A percentile compares a stretch with the other conserved stretches of the same genome.
These are phyloP conservation scores for Sclerurus mexicanus DNA, from an alignment of 2,113 vertebrate genomes.

Conservation along the genomic window DNA sequence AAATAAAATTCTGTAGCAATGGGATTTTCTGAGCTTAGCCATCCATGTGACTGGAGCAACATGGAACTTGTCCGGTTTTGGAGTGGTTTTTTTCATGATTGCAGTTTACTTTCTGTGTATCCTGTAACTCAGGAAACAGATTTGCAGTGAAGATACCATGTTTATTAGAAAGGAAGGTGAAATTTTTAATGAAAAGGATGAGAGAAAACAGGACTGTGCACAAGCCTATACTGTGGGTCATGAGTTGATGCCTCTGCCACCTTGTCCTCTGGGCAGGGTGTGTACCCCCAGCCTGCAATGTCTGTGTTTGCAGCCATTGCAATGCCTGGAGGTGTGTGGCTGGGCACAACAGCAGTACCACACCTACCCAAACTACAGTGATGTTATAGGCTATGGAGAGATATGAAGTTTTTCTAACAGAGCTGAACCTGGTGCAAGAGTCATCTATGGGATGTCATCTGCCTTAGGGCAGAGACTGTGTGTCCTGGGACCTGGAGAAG, in stretches of 20 bases:
- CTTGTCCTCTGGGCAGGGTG: neutral
- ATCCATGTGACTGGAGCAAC: rapidly evolving
- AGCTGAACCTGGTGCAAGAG: neutral
- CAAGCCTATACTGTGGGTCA: rapidly evolving
- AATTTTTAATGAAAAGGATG: neutral
- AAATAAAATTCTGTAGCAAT: neutral
- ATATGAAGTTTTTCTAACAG: rapidly evolving
- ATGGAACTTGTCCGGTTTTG: neutral
- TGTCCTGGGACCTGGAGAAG: neutral
- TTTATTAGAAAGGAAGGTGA: neutral
- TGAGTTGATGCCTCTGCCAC: neutral
- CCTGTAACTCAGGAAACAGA: neutral
- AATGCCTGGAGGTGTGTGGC: neutral
- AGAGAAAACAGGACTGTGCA: neutral
- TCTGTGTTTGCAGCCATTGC: rapidly evolving
- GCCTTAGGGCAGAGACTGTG: neutral
- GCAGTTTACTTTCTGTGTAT: neutral
- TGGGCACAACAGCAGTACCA: neutral
- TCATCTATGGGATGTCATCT: no score
- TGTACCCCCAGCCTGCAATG: neutral
- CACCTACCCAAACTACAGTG: neutral
- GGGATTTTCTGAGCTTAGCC: neutral
- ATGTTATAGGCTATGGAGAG: neutral
- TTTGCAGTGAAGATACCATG: neutral
- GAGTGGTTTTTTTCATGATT: neutral